Percentiles rank a stretch among this genome's conserved stretches.
Conservation (phyloP, 2,888 invertebrate genomes). For the Steinernema carpocapsae region DNA sequence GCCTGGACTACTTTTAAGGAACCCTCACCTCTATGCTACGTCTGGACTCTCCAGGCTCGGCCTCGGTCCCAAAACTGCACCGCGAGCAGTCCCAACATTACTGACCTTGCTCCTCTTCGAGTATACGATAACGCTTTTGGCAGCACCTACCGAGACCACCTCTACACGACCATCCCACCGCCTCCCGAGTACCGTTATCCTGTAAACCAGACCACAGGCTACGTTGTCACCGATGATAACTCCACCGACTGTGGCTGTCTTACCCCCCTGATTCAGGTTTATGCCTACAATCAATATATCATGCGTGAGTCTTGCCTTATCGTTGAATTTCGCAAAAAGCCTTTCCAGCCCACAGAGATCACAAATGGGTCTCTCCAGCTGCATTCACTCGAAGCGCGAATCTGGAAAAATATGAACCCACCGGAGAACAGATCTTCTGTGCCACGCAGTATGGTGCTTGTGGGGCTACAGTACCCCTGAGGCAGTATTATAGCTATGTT, state of each 20-base stretch:
- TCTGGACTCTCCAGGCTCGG: slow-evolving; percentile 41
- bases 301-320: background rate
- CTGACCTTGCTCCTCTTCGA: slow-evolving; percentile 29
- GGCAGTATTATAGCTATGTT: slow-evolving; percentile 52
- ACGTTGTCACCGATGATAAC: slow-evolving; percentile 45
- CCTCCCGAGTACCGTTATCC: background rate
- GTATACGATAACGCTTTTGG: slow-evolving; percentile 47
- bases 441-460: slow-evolving; percentile 49
- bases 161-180: slow-evolving; percentile 45
- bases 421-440: slow-evolving; percentile 52
- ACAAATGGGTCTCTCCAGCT: background rate
- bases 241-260: slow-evolving; percentile 50
- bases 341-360: background rate
- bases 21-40: slow-evolving; percentile 52
- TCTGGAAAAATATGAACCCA: slow-evolving; percentile 46
- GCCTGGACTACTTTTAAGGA: slow-evolving; percentile 38
- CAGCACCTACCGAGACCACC: slow-evolving; percentile 52
- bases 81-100: background rate
- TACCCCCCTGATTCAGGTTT: slow-evolving; percentile 47
- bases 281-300: slow-evolving; percentile 43
- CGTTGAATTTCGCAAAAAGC: too few species aligned
- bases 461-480: slow-evolving; percentile 53
- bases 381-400: too few species aligned
- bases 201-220: background rate
- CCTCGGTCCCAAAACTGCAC: background rate